Percentiles rank a stretch among this genome's conserved stretches.
Evolutionary conservation across 2,888 invertebrate species (phyloP).

Genomic region (Corythucha ciliata): DNA sequence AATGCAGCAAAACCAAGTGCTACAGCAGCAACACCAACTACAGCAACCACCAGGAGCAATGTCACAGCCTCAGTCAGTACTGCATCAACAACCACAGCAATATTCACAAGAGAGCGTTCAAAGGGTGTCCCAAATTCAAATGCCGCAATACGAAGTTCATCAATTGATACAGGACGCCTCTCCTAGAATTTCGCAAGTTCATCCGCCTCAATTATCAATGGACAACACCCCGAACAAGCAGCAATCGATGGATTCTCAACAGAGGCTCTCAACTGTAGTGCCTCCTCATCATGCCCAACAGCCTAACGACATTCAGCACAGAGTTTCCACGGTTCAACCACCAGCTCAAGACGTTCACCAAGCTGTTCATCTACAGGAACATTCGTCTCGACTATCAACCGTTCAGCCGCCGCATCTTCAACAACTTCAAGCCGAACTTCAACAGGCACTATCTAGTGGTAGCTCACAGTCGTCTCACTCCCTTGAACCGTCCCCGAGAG

Average conservation of each 20-base stretch:
- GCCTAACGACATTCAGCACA: conserved; percentile 12
- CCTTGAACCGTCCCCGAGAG: conserved; percentile 17
- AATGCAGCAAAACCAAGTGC: too few relatives aligned
- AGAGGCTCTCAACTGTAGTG: too few relatives aligned
- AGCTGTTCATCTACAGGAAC: neutral
- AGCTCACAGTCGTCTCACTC: conserved; percentile 5
- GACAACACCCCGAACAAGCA: too few relatives aligned
- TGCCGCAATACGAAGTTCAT: conserved; percentile 5
- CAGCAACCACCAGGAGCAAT: conserved; percentile 33
- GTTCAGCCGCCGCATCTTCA: conserved; percentile 16
- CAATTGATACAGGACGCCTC: neutral
- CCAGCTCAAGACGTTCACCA: neutral
- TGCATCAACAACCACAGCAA: conserved; percentile 40
- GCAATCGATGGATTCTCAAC: too few relatives aligned
- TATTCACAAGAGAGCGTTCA: neutral
- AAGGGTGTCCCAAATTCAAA: conserved; percentile 9
- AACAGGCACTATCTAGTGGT: conserved; percentile 16
- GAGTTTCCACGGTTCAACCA: conserved; percentile 5
- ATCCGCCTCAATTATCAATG: too few relatives aligned
- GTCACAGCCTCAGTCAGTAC: conserved; percentile 38
- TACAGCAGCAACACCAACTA: conserved; percentile 29
- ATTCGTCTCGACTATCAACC: neutral
- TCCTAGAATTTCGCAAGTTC: conserved; percentile 7
- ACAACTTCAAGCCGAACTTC: conserved; percentile 19
- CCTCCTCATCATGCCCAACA: neutral